Evolutionary conservation across 2,888 invertebrate species (phyloP).

Genomic region (Cremastinae sp.): DNA sequence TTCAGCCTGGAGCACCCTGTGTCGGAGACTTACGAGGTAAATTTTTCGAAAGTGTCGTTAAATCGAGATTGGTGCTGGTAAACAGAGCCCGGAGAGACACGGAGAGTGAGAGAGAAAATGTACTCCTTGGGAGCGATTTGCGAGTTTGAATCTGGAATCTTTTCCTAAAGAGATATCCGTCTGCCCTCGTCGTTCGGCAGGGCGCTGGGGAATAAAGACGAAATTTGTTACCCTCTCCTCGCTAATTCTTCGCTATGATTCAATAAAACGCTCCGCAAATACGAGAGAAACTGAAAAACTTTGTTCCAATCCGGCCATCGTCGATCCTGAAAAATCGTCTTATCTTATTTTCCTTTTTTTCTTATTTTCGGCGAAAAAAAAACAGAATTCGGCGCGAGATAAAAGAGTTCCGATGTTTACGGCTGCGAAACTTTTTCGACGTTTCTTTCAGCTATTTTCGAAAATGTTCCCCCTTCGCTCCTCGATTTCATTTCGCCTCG

Average conservation of each 20-base stretch:
- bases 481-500: background rate
- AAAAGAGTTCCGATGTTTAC: background rate
- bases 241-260: slow-evolving; percentile 6
- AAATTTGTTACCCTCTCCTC: slow-evolving; percentile 16
- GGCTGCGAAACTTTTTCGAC: background rate
- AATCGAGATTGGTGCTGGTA: slow-evolving; percentile 62
- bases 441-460: background rate
- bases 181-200: background rate
- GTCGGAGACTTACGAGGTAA: slow-evolving; percentile 57
- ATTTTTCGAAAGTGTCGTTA: slow-evolving; percentile 64
- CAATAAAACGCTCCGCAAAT: slow-evolving; percentile 5
- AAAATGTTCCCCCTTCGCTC: background rate
- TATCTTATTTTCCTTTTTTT: background rate
- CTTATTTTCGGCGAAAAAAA: background rate
- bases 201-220: background rate
- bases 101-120: background rate
- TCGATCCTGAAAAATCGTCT: background rate
- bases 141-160: slow-evolving; percentile 16
- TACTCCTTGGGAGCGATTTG: slow-evolving; percentile 15
- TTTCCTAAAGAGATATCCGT: slow-evolving; percentile 16
- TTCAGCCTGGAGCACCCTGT: background rate
- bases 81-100: slow-evolving; percentile 48
- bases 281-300: slow-evolving; percentile 4
- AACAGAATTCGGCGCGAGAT: background rate
- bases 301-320: slow-evolving; percentile 10